Conservation (phyloP, 1,140 invertebrate genomes). For the Propsilocerus akamusi region DNA sequence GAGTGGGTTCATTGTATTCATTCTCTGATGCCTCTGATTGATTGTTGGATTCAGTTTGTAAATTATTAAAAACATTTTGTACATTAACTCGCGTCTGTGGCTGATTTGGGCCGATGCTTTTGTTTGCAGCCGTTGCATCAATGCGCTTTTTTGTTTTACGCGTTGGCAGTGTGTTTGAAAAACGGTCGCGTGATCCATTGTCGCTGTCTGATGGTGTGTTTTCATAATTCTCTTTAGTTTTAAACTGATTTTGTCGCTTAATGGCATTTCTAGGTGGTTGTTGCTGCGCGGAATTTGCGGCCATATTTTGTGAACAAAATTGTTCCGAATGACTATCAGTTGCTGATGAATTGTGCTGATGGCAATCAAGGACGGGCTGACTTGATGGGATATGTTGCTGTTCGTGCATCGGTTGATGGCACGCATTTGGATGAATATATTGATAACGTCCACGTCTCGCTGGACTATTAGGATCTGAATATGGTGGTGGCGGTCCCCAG, state of each 20-base stretch:
- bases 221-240: conserved; percentile 22
- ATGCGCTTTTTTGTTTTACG: conserved; percentile 30
- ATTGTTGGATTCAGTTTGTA: conserved; percentile 2
- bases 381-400: conserved; percentile 2
- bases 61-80: conserved; percentile 24
- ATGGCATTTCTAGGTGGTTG: conserved; percentile 10
- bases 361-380: conserved; percentile 20
- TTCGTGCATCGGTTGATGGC: conserved; percentile 7
- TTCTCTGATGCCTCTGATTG: not conserved
- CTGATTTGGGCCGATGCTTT: conserved; percentile 19
- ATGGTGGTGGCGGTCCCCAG: conserved; percentile 57
- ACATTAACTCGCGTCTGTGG: conserved; percentile 22
- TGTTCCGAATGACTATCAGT: conserved; percentile 11
- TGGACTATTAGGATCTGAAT: conserved; percentile 49
- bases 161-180: conserved; percentile 28
- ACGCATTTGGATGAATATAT: conserved; percentile 18
- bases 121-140: conserved; percentile 25
- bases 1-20: conserved; percentile 8
- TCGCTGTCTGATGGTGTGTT: conserved; percentile 24
- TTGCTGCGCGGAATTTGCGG: conserved; percentile 6
- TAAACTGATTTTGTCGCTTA: conserved; percentile 11
- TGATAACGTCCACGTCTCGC: conserved; percentile 28
- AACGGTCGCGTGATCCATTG: conserved; percentile 23
- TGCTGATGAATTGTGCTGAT: conserved; percentile 8
- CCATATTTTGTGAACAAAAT: conserved; percentile 7